phyloP scores from a whole-genome alignment of 2,797 vertebrate species.

The Fistularia commersonii region DNA sequence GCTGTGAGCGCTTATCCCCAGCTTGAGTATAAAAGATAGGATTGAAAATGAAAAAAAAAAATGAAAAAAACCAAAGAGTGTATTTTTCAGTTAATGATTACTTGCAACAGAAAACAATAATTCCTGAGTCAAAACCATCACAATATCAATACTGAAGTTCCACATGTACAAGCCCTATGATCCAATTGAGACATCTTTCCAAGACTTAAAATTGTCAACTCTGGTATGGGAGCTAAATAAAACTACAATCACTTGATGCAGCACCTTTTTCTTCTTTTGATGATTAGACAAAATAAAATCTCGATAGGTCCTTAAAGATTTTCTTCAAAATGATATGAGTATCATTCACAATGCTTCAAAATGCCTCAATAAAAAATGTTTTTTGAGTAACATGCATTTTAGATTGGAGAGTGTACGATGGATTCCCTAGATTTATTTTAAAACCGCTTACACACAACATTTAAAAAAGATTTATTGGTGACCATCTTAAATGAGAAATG shows the following conservation, averaged over 20 bases:
- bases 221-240: constrained; percentile 6
- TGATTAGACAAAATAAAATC: constrained; percentile 28
- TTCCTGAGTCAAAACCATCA: constrained; percentile 78
- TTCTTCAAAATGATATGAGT: constrained; percentile 24
- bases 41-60: too few species aligned
- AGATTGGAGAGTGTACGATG: neutral
- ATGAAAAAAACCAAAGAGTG: constrained; percentile 33
- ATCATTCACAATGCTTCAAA: constrained; percentile 1
- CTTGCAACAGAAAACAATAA: constrained; percentile 54
- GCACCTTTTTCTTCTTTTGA: constrained; percentile 21
- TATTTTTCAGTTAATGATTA: constrained; percentile 50
- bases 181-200: neutral
- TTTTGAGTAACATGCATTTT: neutral
- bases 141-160: constrained; percentile 8
- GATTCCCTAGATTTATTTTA: too few species aligned
- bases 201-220: constrained; percentile 4
- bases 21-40: constrained; percentile 20
- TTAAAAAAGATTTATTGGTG: constrained; percentile 8
- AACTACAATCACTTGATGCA: constrained; percentile 23
- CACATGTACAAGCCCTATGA: neutral
- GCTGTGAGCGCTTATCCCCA: constrained; percentile 52
- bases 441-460: too few species aligned
- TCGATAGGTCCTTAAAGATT: constrained; percentile 37
- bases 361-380: constrained; percentile 4
- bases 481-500: constrained; percentile 16